Evolutionary conservation across 2,888 invertebrate genomes (phyloP), one percentile per base, ranked within the genome.

Genomic region (Pseudococcus jackbeardsleyi): DNA sequence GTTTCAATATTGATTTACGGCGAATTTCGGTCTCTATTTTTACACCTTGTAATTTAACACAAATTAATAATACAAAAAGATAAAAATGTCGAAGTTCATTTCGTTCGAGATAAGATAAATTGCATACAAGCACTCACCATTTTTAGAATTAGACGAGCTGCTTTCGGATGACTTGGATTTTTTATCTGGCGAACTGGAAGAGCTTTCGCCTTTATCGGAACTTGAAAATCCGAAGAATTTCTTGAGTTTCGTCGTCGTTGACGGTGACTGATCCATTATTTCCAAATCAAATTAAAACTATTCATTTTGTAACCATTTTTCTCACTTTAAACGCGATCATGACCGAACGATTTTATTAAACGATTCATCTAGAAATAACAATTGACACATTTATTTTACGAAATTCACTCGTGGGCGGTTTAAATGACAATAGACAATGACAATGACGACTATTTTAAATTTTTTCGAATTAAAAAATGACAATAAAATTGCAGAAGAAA

Each of bases 361-460:
- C 79, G 33, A 82, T 82, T 82, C 79, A 82, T 82, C 79, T 82
- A 82, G 72, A 82, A 82, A 82, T 82, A 42, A 82, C 26, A 82
- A 82, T 46, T 46, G 46, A 17, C 17, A 46, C 46, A n/a, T 82
- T 82, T 82, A 82, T 82, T 82, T 46, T 11, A 82, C 46, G 79
- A 82, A 82, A 46, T 82, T 82, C 46, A 82, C 7, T 33, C 7
- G 26, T 72, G 72, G 72, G 72, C n/a, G 33, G 33, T 72, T 64
- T 19, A 33, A 72, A 72, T 72, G 17, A 26, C 26, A 68, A 26
- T 33, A 46, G 64, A 64, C 64, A 72, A 72, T 72, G 64, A 64
- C 64, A 72, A 72, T 72, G 72, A 72, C 33, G 33, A 72, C 26
- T 72, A 33, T 6, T 72, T 33, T 33, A 17, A 33, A 64, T 22